A percentile compares a stretch with the other conserved stretches of the same genome.
These are phyloP conservation scores for Pomatorhinus ruficollis DNA, from an alignment of 2,113 vertebrate species.

Conservation along the genomic window DNA sequence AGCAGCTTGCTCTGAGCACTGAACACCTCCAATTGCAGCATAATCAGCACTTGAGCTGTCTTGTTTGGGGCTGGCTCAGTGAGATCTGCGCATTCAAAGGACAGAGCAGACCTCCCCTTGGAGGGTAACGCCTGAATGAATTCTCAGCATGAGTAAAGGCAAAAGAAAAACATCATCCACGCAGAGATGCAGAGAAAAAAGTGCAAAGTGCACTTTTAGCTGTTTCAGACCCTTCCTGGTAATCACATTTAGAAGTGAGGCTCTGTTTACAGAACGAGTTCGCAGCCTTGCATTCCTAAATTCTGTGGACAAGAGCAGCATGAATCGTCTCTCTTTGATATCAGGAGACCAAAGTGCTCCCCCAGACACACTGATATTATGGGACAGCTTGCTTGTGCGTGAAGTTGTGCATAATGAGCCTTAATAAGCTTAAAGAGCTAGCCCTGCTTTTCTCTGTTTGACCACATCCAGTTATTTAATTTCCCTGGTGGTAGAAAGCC, in stretches of 20 bases:
- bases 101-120: neutral
- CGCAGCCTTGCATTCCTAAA: neutral
- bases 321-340: neutral
- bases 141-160: neutral
- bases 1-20: neutral
- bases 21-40: neutral
- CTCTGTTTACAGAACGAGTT: neutral
- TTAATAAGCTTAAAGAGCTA: conserved; percentile 1
- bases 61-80: neutral
- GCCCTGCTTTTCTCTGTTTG: neutral
- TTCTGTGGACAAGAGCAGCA: neutral
- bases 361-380: neutral
- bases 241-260: neutral
- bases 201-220: neutral
- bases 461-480: neutral
- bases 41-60: neutral
- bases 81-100: neutral
- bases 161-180: neutral
- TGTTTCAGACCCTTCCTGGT: neutral
- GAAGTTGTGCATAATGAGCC: conserved; percentile 5
- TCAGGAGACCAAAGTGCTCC: neutral
- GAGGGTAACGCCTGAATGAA: neutral
- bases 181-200: neutral
- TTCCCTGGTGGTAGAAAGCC: neutral
- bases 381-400: neutral